Conservation (phyloP, 1,140 invertebrate species). For the Anastatus disparis region DNA sequence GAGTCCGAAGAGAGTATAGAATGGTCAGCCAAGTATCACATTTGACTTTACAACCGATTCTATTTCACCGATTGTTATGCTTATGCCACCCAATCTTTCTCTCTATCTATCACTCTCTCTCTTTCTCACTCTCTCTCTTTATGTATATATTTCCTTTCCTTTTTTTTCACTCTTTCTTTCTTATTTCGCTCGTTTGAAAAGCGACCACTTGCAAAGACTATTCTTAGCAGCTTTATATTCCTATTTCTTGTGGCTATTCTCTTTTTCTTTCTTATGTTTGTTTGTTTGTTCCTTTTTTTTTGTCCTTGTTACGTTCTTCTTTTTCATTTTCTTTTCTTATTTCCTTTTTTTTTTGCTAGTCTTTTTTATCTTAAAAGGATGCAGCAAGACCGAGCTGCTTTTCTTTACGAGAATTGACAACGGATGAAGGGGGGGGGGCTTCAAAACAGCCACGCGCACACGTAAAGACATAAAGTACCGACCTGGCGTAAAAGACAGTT, state of each 20-base stretch:
- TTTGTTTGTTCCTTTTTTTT: neutral
- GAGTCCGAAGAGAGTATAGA: too few species aligned
- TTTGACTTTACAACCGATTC: constrained; percentile 64
- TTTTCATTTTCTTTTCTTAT: neutral
- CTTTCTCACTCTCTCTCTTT: neutral
- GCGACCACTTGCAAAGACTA: constrained; percentile 1
- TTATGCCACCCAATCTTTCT: constrained; percentile 46
- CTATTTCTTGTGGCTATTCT: neutral
- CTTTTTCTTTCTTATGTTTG: neutral
- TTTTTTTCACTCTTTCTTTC: too few species aligned
- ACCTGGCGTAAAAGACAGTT: constrained; percentile 36
- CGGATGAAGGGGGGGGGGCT: too few species aligned
- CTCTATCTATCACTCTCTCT: neutral
- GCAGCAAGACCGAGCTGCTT: constrained; percentile 17
- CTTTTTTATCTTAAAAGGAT: too few species aligned
- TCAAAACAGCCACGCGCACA: constrained; percentile 17
- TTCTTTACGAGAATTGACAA: too few species aligned
- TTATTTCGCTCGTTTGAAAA: neutral
- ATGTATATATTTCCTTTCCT: too few species aligned
- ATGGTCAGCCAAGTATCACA: constrained; percentile 63
- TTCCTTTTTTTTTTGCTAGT: neutral
- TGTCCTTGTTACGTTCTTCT: neutral
- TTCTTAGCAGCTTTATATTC: constrained; percentile 17
- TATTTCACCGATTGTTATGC: constrained; percentile 57
- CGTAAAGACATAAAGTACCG: constrained; percentile 14